A percentile compares a stretch with the other conserved stretches of the same genome.
phyloP scores from a whole-genome alignment of 2,888 invertebrate genomes.

The Oeneis ivallda region DNA sequence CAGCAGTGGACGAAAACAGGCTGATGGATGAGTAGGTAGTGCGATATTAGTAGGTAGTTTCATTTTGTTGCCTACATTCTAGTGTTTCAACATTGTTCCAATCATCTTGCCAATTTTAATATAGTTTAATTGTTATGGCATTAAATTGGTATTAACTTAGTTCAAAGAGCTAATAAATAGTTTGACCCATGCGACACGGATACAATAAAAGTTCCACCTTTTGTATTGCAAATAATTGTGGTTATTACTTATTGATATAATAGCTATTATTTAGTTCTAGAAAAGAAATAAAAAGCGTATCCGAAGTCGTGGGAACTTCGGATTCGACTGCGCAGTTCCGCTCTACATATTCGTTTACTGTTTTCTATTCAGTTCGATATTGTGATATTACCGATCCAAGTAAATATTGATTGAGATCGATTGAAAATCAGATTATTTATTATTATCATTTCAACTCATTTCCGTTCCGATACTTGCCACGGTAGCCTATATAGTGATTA shows the following conservation, averaged over 20 bases:
- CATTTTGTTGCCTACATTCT: no score
- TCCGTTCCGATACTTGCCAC: no score
- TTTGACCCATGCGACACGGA: neutral
- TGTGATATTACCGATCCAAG: neutral
- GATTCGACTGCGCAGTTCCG: slow-evolving; percentile 42
- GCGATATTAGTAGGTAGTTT: no score
- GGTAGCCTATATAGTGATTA: no score
- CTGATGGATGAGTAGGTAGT: no score
- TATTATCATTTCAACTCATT: no score
- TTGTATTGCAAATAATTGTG: neutral
- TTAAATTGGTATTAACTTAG: neutral
- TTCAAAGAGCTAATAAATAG: neutral
- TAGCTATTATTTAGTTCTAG: slow-evolving; percentile 11
- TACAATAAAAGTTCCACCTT: neutral
- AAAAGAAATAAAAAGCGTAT: slow-evolving; percentile 26
- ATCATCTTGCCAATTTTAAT: no score
- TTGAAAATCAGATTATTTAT: no score
- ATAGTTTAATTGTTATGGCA: no score
- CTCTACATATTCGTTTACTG: slow-evolving; percentile 37
- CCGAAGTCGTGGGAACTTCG: slow-evolving; percentile 41
- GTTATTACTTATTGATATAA: slow-evolving; percentile 6
- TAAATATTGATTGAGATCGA: slow-evolving; percentile 7
- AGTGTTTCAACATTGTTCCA: no score
- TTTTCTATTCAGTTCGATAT: slow-evolving; percentile 17
- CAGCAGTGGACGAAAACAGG: no score